Conservation (phyloP, 2,113 vertebrate genomes). For the Mungos mungo region DNA sequence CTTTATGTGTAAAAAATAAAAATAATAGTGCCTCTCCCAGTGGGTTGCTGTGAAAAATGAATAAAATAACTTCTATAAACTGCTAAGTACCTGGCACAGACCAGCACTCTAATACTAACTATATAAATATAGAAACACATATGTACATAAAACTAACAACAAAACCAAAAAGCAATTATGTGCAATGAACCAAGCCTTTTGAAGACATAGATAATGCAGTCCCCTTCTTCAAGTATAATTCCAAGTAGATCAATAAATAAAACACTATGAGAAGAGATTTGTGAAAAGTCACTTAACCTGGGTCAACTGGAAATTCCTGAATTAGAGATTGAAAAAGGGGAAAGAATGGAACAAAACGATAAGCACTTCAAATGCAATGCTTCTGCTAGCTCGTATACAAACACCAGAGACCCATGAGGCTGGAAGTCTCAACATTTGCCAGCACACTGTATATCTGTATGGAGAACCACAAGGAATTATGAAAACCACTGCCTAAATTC, state of each 20-base stretch:
- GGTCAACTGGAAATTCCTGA: neutral
- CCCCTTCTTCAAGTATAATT: neutral
- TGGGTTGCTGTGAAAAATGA: neutral
- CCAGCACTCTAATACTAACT: neutral
- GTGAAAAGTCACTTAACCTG: neutral
- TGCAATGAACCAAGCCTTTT: neutral
- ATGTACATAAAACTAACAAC: neutral
- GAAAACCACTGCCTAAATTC: neutral
- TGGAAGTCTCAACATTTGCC: too few relatives aligned
- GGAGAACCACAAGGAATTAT: neutral
- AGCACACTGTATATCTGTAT: fast-evolving
- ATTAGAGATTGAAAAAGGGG: neutral
- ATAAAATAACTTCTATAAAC: neutral
- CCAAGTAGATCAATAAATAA: neutral
- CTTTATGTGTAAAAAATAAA: neutral
- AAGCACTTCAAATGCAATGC: neutral
- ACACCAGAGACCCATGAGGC: neutral
- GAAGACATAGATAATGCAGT: neutral
- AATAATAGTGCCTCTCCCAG: neutral
- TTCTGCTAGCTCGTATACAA: neutral
- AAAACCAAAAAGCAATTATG: neutral
- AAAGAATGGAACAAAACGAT: neutral
- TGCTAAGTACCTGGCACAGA: neutral
- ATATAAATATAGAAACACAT: neutral
- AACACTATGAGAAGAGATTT: neutral